Evolutionary conservation across 1,140 invertebrate genomes (phyloP).

Genomic region (Microplitis mediator): DNA sequence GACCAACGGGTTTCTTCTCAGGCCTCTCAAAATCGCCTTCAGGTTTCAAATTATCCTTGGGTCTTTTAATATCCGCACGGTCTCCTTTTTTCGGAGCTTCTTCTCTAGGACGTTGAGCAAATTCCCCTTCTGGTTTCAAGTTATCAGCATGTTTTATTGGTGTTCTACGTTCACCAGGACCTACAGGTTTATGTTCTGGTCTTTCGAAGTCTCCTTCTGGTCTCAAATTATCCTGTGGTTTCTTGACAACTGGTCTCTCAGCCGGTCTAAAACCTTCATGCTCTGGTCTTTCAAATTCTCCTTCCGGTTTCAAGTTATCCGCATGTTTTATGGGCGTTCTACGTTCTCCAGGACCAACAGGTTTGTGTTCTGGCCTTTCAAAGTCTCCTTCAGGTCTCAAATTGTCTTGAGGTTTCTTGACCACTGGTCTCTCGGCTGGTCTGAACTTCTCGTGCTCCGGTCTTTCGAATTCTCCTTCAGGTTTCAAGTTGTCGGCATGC

Average conservation of each 20-base stretch:
- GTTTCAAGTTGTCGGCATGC: constrained; percentile 61
- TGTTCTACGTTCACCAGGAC: not conserved
- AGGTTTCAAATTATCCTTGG: constrained; percentile 65
- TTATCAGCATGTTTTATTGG: constrained; percentile 54
- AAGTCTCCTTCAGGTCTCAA: constrained; percentile 67
- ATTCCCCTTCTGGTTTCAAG: constrained; percentile 65
- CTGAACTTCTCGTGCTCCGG: constrained; percentile 45
- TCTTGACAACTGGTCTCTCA: constrained; percentile 62
- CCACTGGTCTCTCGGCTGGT: constrained; percentile 50
- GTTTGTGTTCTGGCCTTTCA: too few relatives aligned
- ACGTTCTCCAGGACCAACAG: constrained; percentile 67
- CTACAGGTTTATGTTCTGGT: constrained; percentile 56
- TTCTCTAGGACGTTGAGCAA: constrained; percentile 44
- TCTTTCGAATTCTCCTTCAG: constrained; percentile 30
- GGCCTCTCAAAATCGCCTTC: constrained; percentile 66
- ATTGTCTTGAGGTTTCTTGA: constrained; percentile 60
- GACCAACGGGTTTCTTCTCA: constrained; percentile 38
- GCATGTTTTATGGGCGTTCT: constrained; percentile 66
- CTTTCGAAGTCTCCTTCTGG: constrained; percentile 62
- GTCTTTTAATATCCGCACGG: constrained; percentile 53
- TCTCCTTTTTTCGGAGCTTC: constrained; percentile 31
- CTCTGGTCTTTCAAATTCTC: constrained; percentile 63
- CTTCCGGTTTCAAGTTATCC: constrained; percentile 73
- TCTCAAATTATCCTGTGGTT: constrained; percentile 63
- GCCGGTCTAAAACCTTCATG: constrained; percentile 61